These are phyloP conservation scores for Colistium nudipinnis DNA, from an alignment of 2,113 vertebrate species.

Conservation along the genomic window DNA sequence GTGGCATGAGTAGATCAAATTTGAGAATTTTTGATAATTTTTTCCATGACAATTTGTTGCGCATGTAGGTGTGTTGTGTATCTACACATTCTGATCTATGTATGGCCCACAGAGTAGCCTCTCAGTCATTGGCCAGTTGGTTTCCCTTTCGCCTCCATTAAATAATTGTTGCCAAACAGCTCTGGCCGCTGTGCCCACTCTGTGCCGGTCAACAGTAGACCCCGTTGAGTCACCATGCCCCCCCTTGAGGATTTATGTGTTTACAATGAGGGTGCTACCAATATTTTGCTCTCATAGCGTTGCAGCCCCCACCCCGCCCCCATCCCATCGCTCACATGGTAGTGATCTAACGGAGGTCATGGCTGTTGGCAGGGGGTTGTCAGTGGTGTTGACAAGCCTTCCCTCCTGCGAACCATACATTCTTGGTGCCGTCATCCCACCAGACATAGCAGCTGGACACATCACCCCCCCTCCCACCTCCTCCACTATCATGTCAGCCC, in stretches of 20 bases:
- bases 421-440: slow-evolving; percentile 74
- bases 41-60: not conserved
- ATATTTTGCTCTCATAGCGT: slow-evolving; percentile 47
- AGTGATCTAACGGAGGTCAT: slow-evolving; percentile 51
- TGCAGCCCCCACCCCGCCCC: slow-evolving; percentile 1
- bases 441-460: slow-evolving; percentile 71
- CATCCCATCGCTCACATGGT: slow-evolving; percentile 36
- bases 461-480: slow-evolving; percentile 34
- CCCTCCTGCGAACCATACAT: slow-evolving; percentile 67
- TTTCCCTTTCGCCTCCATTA: slow-evolving; percentile 44
- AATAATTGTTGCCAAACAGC: slow-evolving; percentile 46
- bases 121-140: slow-evolving; percentile 14
- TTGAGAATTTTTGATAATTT: not conserved
- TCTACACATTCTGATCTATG: not conserved
- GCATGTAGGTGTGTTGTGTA: not conserved
- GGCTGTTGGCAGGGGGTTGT: slow-evolving; percentile 68
- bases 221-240: slow-evolving; percentile 63
- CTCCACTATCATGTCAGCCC: slow-evolving; percentile 48
- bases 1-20: not conserved
- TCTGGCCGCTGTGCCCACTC: slow-evolving; percentile 39
- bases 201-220: slow-evolving; percentile 34
- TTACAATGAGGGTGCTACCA: slow-evolving; percentile 65
- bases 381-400: slow-evolving; percentile 75
- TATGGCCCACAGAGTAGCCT: slow-evolving; percentile 5
- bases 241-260: slow-evolving; percentile 64